A percentile compares a stretch with the other conserved stretches of the same genome.
These are phyloP conservation scores for Petroica traversi DNA, from an alignment of 2,113 vertebrate genomes.

Conservation along the genomic window DNA sequence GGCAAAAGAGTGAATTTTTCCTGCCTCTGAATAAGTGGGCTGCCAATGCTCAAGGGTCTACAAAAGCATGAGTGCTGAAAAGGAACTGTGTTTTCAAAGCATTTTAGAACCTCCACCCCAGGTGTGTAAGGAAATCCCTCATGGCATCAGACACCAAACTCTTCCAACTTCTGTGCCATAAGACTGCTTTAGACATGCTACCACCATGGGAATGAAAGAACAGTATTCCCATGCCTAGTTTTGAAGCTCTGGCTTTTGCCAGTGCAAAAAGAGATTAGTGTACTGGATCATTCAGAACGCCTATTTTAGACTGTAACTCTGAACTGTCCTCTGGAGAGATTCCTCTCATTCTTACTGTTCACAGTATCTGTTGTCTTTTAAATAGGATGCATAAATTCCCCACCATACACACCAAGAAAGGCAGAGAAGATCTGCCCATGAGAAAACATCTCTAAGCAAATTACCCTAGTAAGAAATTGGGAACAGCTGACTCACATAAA, in stretches of 20 bases:
- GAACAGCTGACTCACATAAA: not conserved
- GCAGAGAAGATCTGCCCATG: not conserved
- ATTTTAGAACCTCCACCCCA: not conserved
- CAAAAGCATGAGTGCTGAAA: not conserved
- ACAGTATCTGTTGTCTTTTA: not conserved
- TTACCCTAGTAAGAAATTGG: not conserved
- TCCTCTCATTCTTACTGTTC: not conserved
- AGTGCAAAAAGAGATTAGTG: not conserved
- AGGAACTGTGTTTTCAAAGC: not conserved
- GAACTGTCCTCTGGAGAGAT: not conserved
- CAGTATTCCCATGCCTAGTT: not conserved
- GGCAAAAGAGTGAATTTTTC: not conserved
- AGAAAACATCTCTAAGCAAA: not conserved
- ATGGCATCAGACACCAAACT: not conserved
- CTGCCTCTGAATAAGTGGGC: not conserved
- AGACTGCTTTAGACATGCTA: not conserved
- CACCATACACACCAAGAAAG: rapidly evolving
- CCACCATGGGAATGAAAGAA: not conserved
- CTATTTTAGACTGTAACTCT: not conserved
- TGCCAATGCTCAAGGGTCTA: not conserved
- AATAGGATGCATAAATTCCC: not conserved
- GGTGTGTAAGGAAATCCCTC: not conserved
- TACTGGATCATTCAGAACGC: not conserved
- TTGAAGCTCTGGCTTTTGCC: not conserved
- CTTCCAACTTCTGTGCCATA: rapidly evolving